Evolutionary conservation across 2,113 vertebrate species (phyloP).

Genomic region (Toxostoma redivivum): DNA sequence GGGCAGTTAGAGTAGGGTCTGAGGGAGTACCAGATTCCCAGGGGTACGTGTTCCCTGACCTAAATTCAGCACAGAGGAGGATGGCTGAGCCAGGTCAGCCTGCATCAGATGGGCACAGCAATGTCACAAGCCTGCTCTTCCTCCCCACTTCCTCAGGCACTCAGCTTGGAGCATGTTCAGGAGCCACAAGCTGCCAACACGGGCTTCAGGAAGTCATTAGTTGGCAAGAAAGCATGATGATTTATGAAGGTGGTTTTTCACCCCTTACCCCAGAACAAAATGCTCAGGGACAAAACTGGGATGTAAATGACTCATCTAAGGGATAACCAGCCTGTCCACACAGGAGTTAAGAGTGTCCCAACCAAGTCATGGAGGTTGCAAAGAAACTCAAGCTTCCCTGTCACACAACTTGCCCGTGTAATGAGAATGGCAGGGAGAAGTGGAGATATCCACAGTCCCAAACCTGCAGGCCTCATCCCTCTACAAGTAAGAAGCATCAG

Average conservation of each 20-base stretch:
- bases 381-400: not conserved
- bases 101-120: not conserved
- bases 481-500: not conserved
- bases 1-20: not conserved
- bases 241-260: not conserved
- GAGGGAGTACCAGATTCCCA: not conserved
- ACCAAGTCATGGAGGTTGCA: not conserved
- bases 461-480: not conserved
- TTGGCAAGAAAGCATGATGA: not conserved
- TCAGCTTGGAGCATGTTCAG: not conserved
- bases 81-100: not conserved
- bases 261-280: not conserved
- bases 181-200: not conserved
- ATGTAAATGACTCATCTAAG: not conserved
- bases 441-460: not conserved
- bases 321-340: not conserved
- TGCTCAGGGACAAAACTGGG: not conserved
- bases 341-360: not conserved
- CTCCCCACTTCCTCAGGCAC: not conserved
- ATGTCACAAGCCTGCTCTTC: not conserved
- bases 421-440: not conserved
- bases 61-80: not conserved
- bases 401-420: rapidly evolving
- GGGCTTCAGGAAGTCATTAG: not conserved
- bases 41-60: not conserved